Conservation (phyloP, 2,797 vertebrate species). For the Eulemur rubriventer region DNA sequence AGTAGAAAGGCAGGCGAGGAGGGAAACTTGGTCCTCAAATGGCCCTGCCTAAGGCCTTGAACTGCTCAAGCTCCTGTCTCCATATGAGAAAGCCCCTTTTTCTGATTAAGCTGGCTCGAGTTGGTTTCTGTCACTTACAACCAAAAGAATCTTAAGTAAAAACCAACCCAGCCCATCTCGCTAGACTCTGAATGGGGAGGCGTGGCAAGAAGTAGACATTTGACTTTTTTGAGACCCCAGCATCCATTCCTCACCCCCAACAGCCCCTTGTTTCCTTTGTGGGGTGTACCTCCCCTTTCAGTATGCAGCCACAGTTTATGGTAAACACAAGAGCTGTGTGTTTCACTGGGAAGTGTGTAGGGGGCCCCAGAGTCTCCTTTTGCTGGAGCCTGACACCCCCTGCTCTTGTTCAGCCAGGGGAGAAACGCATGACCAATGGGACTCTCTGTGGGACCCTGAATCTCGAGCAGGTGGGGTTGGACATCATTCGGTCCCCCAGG, state of each 20-base stretch:
- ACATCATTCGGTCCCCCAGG: accelerated
- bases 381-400: not conserved
- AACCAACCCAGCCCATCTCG: not conserved
- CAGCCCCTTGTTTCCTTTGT: not conserved
- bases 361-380: not conserved
- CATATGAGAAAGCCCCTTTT: not conserved
- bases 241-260: not conserved
- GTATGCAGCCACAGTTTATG: not conserved
- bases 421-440: no score
- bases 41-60: not conserved
- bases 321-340: not conserved
- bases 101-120: not conserved
- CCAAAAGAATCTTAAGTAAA: not conserved
- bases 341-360: not conserved
- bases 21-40: not conserved
- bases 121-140: constrained; percentile 7
- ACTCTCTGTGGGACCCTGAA: not conserved
- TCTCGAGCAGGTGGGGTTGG: not conserved
- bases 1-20: not conserved
- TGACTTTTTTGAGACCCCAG: not conserved
- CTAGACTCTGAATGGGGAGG: not conserved
- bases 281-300: not conserved
- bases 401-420: not conserved
- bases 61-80: not conserved
- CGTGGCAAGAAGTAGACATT: not conserved